These are phyloP conservation scores for Mythimna loreyi DNA, from an alignment of 2,888 invertebrate genomes.

Conservation along the genomic window DNA sequence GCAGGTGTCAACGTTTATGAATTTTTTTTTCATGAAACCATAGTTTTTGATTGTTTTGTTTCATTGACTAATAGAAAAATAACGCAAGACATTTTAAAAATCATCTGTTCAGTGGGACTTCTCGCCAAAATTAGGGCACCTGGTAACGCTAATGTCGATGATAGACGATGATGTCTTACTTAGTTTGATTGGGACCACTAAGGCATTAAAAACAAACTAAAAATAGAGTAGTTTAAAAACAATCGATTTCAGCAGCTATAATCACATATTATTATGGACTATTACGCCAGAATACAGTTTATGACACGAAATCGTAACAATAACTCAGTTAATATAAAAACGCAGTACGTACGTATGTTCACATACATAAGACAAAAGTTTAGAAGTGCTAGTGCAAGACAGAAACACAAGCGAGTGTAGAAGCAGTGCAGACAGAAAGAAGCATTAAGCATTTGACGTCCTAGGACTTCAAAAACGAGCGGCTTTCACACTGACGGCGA, in stretches of 20 bases:
- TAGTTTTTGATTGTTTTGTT: too few relatives aligned
- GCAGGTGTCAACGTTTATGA: too few relatives aligned
- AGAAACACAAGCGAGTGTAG: slow-evolving; percentile 61
- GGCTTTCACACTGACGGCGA: slow-evolving; percentile 37
- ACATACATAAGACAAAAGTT: not conserved
- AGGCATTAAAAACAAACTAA: not conserved
- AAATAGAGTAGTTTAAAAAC: not conserved
- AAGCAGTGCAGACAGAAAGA: slow-evolving; percentile 39
- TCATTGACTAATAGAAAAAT: too few relatives aligned
- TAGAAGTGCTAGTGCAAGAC: slow-evolving; percentile 50
- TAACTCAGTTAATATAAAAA: not conserved
- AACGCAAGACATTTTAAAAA: too few relatives aligned
- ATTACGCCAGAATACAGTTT: not conserved
- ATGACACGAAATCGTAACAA: not conserved
- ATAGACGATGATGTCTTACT: too few relatives aligned
- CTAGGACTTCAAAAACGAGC: slow-evolving; percentile 20
- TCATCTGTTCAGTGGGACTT: too few relatives aligned
- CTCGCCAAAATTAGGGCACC: too few relatives aligned
- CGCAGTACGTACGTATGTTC: not conserved
- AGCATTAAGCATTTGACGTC: slow-evolving; percentile 28
- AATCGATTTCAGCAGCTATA: not conserved
- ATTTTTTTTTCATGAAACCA: too few relatives aligned
- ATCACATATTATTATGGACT: not conserved
- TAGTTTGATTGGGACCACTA: not conserved
- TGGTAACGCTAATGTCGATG: too few relatives aligned